phyloP scores from a whole-genome alignment of 2,888 invertebrate genomes.

The Galerucella calmariensis region DNA sequence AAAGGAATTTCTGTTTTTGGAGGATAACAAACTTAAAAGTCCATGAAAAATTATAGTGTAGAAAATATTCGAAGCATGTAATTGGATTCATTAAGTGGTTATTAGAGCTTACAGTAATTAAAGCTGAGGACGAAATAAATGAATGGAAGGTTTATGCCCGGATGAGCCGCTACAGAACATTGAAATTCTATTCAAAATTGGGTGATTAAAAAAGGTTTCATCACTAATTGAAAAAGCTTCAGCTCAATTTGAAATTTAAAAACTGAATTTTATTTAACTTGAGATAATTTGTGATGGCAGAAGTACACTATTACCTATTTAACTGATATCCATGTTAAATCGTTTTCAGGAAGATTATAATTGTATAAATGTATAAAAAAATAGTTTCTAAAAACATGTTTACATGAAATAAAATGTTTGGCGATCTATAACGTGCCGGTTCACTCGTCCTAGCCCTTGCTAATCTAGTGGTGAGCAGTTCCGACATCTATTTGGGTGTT shows the following conservation, averaged over 20 bases:
- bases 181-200: constrained; percentile 1
- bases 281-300: background rate
- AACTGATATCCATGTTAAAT: too few relatives aligned
- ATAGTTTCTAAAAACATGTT: too few relatives aligned
- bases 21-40: background rate
- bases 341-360: too few relatives aligned
- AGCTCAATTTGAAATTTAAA: background rate
- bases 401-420: too few relatives aligned
- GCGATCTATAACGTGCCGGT: too few relatives aligned
- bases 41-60: constrained; percentile 9
- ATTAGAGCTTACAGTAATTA: constrained; percentile 10
- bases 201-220: background rate
- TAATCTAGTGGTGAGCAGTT: too few relatives aligned
- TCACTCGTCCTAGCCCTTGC: too few relatives aligned
- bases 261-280: background rate
- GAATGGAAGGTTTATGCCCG: constrained; percentile 1
- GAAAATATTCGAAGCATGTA: constrained; percentile 1
- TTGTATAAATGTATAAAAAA: too few relatives aligned
- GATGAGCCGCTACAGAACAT: constrained; percentile 4
- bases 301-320: background rate
- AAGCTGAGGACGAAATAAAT: constrained; percentile 2
- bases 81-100: constrained; percentile 10
- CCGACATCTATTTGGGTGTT: too few relatives aligned
- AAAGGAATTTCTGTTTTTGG: background rate
- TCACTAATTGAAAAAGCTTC: background rate